phyloP scores from a whole-genome alignment of 2,888 invertebrate species.

The Unio delphinus region DNA sequence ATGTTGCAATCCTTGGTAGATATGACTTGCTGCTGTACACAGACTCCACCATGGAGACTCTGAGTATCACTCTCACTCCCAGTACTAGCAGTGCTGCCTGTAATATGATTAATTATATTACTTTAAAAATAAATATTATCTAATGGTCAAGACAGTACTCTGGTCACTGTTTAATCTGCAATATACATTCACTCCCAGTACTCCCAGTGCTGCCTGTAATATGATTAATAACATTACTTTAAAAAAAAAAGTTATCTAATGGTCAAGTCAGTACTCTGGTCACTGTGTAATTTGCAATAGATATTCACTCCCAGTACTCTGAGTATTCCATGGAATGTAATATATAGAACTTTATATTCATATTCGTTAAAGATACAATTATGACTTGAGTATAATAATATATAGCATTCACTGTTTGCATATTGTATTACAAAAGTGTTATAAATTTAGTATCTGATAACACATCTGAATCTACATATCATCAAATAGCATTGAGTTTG shows the following conservation, averaged over 20 bases:
- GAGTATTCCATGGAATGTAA: neutral
- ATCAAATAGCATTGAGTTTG: too few relatives aligned
- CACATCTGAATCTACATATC: too few relatives aligned
- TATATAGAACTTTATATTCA: neutral
- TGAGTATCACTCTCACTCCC: constrained; percentile 69
- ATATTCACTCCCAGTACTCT: neutral
- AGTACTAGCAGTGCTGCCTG: constrained; percentile 71
- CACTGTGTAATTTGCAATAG: neutral
- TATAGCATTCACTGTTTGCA: too few relatives aligned
- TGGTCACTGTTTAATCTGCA: neutral
- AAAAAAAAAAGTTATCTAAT: constrained; percentile 1
- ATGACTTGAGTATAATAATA: too few relatives aligned
- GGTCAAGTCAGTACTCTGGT: neutral
- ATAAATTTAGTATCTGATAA: too few relatives aligned
- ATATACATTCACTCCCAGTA: constrained; percentile 38
- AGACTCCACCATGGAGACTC: constrained; percentile 70
- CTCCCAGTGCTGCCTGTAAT: constrained; percentile 70
- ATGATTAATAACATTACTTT: neutral
- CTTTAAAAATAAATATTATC: constrained; percentile 1
- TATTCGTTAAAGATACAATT: neutral
- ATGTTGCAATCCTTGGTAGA: constrained; percentile 71
- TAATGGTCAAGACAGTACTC: neutral
- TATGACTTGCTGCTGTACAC: constrained; percentile 68
- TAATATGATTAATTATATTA: constrained; percentile 6
- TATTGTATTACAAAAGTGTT: too few relatives aligned